Conservation (phyloP, 2,797 vertebrate genomes). For the Malacoctenus gilli region DNA sequence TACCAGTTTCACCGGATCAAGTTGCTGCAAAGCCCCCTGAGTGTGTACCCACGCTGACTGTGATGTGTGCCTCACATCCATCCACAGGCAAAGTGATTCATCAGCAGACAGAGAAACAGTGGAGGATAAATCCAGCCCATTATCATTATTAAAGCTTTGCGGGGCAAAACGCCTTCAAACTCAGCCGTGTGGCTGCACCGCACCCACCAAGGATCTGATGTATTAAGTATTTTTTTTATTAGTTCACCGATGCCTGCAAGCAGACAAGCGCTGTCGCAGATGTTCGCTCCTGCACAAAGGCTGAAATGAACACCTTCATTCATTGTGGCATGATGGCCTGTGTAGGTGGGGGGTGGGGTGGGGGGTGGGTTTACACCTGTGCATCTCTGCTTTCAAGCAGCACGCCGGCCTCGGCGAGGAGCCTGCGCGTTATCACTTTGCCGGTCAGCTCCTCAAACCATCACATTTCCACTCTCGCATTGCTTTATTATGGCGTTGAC, state of each 20-base stretch:
- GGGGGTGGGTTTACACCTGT: constrained; percentile 21
- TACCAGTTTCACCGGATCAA: not conserved
- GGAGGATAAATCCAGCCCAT: constrained; percentile 57
- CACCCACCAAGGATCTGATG: constrained; percentile 21
- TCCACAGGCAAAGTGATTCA: constrained; percentile 38
- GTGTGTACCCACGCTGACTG: constrained; percentile 7
- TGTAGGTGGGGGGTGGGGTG: constrained; percentile 42
- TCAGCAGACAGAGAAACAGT: constrained; percentile 37
- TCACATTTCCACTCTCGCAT: not conserved
- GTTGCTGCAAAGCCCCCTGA: not conserved
- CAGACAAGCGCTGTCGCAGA: constrained; percentile 33
- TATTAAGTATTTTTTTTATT: constrained; percentile 22
- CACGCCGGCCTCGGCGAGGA: not conserved
- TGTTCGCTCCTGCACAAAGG: constrained; percentile 27
- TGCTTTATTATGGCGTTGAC: not conserved
- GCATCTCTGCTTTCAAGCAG: not conserved
- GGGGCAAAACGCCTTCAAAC: constrained; percentile 22
- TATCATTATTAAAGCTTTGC: constrained; percentile 56
- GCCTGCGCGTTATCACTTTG: not conserved
- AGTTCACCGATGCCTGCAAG: constrained; percentile 20
- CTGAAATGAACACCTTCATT: constrained; percentile 35
- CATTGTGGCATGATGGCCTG: constrained; percentile 23
- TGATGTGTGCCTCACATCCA: constrained; percentile 29
- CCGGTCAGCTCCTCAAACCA: not conserved
- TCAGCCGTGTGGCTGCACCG: constrained; percentile 13